Evolutionary conservation across 2,113 vertebrate genomes (phyloP).

Genomic region (Bothrops jararaca): DNA sequence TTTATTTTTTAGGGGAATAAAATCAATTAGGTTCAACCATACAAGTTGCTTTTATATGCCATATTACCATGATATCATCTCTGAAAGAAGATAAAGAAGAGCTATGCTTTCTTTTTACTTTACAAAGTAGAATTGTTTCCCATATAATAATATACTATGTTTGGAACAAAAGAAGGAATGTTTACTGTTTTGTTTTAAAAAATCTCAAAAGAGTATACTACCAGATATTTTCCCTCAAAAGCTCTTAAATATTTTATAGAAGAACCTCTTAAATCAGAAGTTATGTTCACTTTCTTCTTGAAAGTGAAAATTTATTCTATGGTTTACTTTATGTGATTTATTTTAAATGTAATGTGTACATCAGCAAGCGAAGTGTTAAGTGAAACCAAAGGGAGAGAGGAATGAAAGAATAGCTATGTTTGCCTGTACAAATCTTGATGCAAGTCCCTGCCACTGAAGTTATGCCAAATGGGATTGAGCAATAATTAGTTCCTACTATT

Average conservation of each 20-base stretch:
- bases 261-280: not conserved
- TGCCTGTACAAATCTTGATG: slow-evolving; percentile 3
- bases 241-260: not conserved
- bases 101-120: not conserved
- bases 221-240: not conserved
- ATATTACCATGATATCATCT: slow-evolving; percentile 7
- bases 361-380: slow-evolving; percentile 10
- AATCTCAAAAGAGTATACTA: not conserved
- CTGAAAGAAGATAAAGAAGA: not conserved
- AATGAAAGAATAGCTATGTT: slow-evolving; percentile 21
- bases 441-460: not conserved
- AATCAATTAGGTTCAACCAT: not conserved
- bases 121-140: not conserved
- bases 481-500: slow-evolving; percentile 25
- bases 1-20: not conserved
- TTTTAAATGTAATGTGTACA: not conserved
- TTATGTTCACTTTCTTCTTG: not conserved
- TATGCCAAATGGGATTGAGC: slow-evolving; percentile 19
- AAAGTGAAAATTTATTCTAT: not conserved
- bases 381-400: not conserved
- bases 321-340: not conserved
- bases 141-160: not conserved
- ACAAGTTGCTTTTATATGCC: not conserved
- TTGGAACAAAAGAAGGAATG: not conserved
- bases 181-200: not conserved